A percentile compares a stretch with the other conserved stretches of the same genome.
Evolutionary conservation across 2,888 invertebrate genomes (phyloP).

Genomic region (Chloroclysta siterata): DNA sequence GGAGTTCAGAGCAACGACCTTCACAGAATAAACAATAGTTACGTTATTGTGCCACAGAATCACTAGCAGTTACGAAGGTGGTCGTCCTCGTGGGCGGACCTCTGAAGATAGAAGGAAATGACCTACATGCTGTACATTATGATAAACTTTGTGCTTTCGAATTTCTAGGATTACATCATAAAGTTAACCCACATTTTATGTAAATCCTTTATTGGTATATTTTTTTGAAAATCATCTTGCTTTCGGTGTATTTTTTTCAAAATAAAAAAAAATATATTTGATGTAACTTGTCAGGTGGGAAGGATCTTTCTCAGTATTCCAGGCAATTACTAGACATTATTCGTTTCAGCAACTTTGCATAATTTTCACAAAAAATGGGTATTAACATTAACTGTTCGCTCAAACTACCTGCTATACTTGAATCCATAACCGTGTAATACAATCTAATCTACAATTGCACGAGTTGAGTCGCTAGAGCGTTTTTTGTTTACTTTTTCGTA

Average conservation of each 20-base stretch:
- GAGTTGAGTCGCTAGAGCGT: not conserved
- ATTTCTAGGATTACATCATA: slow-evolving; percentile 5
- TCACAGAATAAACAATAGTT: slow-evolving; percentile 21
- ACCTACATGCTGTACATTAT: slow-evolving; percentile 33
- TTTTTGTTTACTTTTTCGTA: not conserved
- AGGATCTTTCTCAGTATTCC: too few species aligned
- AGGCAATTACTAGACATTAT: too few species aligned
- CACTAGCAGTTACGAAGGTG: slow-evolving; percentile 34
- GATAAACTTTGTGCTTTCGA: slow-evolving; percentile 29
- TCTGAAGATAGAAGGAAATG: slow-evolving; percentile 40
- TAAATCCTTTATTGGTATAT: not conserved
- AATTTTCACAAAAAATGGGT: too few species aligned
- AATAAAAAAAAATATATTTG: too few species aligned
- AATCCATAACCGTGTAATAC: not conserved
- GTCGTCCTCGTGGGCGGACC: slow-evolving; percentile 44
- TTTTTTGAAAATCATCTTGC: not conserved
- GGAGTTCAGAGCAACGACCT: slow-evolving; percentile 43
- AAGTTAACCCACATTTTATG: slow-evolving; percentile 18
- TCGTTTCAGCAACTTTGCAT: too few species aligned
- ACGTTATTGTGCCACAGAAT: slow-evolving; percentile 7
- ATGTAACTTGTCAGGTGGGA: too few species aligned
- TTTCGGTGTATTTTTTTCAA: too few species aligned
- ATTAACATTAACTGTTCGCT: not conserved
- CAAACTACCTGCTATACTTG: not conserved
- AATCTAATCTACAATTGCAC: not conserved